Percentiles rank a stretch among this genome's conserved stretches.
These are phyloP conservation scores for Drosophila malerkotliana DNA, from an alignment of 1,140 invertebrate genomes.

Conservation along the genomic window DNA sequence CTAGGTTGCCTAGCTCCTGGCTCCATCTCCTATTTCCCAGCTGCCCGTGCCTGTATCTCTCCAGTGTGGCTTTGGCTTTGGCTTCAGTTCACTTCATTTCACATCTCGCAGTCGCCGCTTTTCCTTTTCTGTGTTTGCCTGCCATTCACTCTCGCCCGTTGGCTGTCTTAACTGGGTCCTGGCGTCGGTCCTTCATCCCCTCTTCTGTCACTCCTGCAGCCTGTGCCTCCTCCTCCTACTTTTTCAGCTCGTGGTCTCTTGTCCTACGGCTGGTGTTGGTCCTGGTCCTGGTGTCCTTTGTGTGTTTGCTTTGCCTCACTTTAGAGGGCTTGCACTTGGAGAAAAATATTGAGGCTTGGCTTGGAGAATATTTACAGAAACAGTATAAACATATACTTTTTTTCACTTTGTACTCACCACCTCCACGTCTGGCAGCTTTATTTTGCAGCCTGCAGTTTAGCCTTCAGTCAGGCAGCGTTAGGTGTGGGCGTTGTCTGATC, in stretches of 20 bases:
- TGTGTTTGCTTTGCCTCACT: slow-evolving; percentile 48
- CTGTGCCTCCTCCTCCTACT: slow-evolving; percentile 1
- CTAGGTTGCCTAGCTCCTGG: slow-evolving; percentile 53
- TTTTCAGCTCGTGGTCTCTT: slow-evolving; percentile 23
- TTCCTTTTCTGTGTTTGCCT: slow-evolving; percentile 56
- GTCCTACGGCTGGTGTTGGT: slow-evolving; percentile 34
- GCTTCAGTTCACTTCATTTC: slow-evolving; percentile 66
- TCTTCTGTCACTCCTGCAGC: no score
- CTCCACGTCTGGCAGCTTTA: slow-evolving; percentile 40
- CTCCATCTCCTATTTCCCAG: neutral
- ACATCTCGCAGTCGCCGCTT: slow-evolving; percentile 51
- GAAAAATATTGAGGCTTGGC: neutral
- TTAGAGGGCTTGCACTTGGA: slow-evolving; percentile 27
- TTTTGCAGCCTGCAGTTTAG: slow-evolving; percentile 59
- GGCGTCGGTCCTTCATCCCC: slow-evolving; percentile 19
- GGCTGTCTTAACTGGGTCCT: slow-evolving; percentile 53
- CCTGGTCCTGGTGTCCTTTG: slow-evolving; percentile 36
- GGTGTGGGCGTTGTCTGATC: slow-evolving; percentile 74
- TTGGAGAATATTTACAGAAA: neutral
- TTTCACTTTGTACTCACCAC: slow-evolving; percentile 16
- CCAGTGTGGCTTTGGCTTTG: slow-evolving; percentile 42
- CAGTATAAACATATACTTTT: neutral
- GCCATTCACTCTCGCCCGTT: slow-evolving; percentile 66
- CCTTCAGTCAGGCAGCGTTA: slow-evolving; percentile 52
- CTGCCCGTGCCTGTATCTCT: slow-evolving; percentile 6